Evolutionary conservation across 92 coral and sea anemone species (phyloP).

Genomic region (Siderastrea radians): DNA sequence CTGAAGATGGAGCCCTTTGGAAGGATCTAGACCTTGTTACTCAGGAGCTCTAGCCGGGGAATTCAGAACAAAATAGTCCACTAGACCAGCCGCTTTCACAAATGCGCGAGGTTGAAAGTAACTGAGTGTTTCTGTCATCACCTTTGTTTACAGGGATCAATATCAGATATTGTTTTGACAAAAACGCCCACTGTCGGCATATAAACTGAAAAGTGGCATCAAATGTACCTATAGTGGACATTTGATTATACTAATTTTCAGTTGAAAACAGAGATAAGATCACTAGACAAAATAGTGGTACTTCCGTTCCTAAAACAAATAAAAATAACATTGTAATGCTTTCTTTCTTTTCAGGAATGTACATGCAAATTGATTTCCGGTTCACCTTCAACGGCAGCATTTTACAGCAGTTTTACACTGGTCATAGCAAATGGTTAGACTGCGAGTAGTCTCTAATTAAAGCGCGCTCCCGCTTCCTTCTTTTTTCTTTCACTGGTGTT

Average conservation of each 20-base stretch:
- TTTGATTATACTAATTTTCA: background rate
- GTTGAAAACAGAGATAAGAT: slow-evolving; percentile 14
- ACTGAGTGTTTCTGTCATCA: background rate
- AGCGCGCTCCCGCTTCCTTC: too few relatives aligned
- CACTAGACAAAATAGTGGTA: background rate
- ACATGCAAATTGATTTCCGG: slow-evolving; percentile 15
- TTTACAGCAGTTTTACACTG: background rate
- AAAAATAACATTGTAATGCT: background rate
- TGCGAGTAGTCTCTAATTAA: too few relatives aligned
- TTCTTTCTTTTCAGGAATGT: too few relatives aligned
- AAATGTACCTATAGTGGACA: background rate
- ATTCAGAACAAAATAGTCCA: too few relatives aligned
- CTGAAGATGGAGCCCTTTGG: background rate
- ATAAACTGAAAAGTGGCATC: slow-evolving; percentile 4
- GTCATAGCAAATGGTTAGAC: background rate
- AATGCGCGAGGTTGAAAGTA: too few relatives aligned
- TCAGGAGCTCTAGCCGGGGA: too few relatives aligned
- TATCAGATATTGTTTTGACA: slow-evolving; percentile 2
- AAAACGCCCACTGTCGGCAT: background rate
- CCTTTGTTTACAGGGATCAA: background rate
- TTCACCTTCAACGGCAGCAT: background rate
- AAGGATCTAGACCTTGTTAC: too few relatives aligned
- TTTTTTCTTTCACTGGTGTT: too few relatives aligned
- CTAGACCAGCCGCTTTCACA: too few relatives aligned
- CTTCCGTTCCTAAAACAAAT: background rate